Conservation (phyloP, 1,140 invertebrate genomes). For the Pristionchus pacificus region DNA sequence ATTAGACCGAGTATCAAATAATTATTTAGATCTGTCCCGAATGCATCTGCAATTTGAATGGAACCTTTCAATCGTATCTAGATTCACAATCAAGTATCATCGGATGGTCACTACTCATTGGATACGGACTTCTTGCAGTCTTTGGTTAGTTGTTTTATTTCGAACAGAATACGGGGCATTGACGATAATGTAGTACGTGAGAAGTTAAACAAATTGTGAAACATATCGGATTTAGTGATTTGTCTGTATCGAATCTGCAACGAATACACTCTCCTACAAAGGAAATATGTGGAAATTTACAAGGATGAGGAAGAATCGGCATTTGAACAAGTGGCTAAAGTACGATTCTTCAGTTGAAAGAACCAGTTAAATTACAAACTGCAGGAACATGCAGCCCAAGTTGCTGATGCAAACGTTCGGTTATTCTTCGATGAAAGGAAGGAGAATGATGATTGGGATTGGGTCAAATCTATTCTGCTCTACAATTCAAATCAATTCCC, state of each 20-base stretch:
- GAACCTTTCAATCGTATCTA: slow-evolving; percentile 22
- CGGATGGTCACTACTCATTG: slow-evolving; percentile 21
- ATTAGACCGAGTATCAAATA: not conserved
- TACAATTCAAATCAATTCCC: slow-evolving; percentile 2
- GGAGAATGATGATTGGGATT: slow-evolving; percentile 35
- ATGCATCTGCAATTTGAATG: slow-evolving; percentile 23
- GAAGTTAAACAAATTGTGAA: too few species aligned
- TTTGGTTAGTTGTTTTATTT: slow-evolving; percentile 11
- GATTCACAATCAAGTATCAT: slow-evolving; percentile 27
- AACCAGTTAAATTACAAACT: not conserved
- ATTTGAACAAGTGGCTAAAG: slow-evolving; percentile 46
- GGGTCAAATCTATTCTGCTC: slow-evolving; percentile 19
- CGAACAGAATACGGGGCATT: too few species aligned
- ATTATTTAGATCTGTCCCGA: slow-evolving; percentile 22
- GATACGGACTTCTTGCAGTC: slow-evolving; percentile 16
- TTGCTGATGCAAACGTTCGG: slow-evolving; percentile 29
- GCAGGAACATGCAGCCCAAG: slow-evolving; percentile 29
- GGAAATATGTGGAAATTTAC: slow-evolving; percentile 44
- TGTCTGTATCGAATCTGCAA: slow-evolving; percentile 48
- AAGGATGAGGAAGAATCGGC: slow-evolving; percentile 38
- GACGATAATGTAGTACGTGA: too few species aligned
- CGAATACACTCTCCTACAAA: slow-evolving; percentile 48
- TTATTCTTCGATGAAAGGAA: slow-evolving; percentile 28
- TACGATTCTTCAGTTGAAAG: slow-evolving; percentile 8
- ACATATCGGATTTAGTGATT: slow-evolving; percentile 31